Evolutionary conservation across 2,888 invertebrate species (phyloP), one percentile per base, ranked within the genome.

Genomic region (Choristoneura rosaceana): DNA sequence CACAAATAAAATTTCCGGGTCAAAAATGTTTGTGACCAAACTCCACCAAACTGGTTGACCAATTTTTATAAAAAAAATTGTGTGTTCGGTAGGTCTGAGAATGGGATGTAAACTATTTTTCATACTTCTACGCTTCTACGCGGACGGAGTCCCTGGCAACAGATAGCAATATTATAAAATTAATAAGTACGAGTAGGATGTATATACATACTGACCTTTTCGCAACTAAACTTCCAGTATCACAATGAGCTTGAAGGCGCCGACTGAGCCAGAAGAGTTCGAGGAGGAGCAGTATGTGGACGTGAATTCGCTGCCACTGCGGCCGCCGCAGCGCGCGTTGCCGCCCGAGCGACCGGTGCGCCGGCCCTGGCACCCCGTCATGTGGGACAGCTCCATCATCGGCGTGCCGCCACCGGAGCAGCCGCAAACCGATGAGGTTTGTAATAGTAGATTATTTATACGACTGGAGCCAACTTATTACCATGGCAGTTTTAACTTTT

Each of bases 321-420:
- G 76, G 79, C 94, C 94, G 77, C 95, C 95, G 82, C 95, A 90
- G 80, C 88, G 85, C 70, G 83, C 90, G 71, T 86, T 94, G 80
- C 90, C 91, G 79, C 94, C 95, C 74, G 89, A 89, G 79, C 89
- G 92, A 78, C 87, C 95, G 74, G 90, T 90, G 83, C 95, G 95
- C 74, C 95, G 95, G 74, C 94, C 95, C 78, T 95, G 95, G 95
- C 95, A 95, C 86, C 95, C 95, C 50, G 95, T 95, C 80, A 93
- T 94, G 95, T 95, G 95, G 95, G 95, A 95, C 87, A 92, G 89
- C 87, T 93, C 90, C 81, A 86, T 87, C 74, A 78, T 83, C 38
- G 90, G 90, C 55, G 77, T 84, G 10, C 94, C 90, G 79, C 89
- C 86, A 74, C 93, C 90, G 76, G 91, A 87, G 41, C 82, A 81